Conservation (phyloP, 2,888 invertebrate species). For the Bellardia bayeri region DNA sequence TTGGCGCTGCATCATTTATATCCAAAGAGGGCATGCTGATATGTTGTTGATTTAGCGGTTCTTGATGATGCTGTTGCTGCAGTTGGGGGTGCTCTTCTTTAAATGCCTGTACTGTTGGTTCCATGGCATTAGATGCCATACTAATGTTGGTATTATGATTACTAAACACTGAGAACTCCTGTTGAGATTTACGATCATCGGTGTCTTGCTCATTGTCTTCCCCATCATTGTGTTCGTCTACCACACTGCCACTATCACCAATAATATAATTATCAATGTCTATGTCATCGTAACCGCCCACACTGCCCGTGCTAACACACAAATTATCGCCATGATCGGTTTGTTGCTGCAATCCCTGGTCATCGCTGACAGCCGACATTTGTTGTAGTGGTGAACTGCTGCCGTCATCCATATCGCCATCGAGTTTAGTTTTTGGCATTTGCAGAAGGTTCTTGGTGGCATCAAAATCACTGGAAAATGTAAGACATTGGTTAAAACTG, state of each 20-base stretch:
- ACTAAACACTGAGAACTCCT: slow-evolving; percentile 73
- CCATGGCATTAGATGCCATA: slow-evolving; percentile 33
- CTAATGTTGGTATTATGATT: slow-evolving; percentile 66
- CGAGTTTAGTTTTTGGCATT: slow-evolving; percentile 78
- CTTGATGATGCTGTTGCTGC: slow-evolving; percentile 67
- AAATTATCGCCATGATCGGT: slow-evolving; percentile 63
- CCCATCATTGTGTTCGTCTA: slow-evolving; percentile 60
- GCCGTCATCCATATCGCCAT: slow-evolving; percentile 77
- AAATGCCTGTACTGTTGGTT: slow-evolving; percentile 45
- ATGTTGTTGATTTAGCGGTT: slow-evolving; percentile 67
- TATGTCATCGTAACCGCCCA: slow-evolving; percentile 79
- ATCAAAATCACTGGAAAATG: slow-evolving; percentile 76
- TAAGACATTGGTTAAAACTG: slow-evolving; percentile 27
- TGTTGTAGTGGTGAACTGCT: slow-evolving; percentile 74
- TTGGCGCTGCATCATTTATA: slow-evolving; percentile 52
- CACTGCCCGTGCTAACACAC: slow-evolving; percentile 71
- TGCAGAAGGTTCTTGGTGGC: slow-evolving; percentile 75
- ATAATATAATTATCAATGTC: slow-evolving; percentile 81
- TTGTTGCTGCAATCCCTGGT: slow-evolving; percentile 62
- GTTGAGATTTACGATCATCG: slow-evolving; percentile 73
- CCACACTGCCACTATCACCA: slow-evolving; percentile 78
- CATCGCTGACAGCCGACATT: slow-evolving; percentile 53
- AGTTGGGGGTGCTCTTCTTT: slow-evolving; percentile 63
- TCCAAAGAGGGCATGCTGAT: slow-evolving; percentile 72
- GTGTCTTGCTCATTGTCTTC: slow-evolving; percentile 68